phyloP scores from a whole-genome alignment of 2,797 vertebrate species.

The Glyptemys insculpta region DNA sequence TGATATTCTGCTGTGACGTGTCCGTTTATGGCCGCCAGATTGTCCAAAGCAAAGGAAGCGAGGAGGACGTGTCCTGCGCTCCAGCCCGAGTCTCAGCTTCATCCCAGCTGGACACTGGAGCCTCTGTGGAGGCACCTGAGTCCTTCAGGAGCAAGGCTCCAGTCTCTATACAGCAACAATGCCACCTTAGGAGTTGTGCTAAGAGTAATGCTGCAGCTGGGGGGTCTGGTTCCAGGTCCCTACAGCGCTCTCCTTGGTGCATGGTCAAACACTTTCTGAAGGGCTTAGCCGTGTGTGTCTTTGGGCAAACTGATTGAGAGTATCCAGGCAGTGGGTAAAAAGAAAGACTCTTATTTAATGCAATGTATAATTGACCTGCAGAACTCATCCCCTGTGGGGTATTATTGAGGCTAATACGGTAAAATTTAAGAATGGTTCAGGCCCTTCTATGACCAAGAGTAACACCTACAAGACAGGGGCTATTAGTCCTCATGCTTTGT shows the following conservation, averaged over 20 bases:
- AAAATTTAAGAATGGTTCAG: neutral
- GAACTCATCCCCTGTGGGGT: neutral
- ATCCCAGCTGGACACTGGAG: neutral
- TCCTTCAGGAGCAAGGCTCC: neutral
- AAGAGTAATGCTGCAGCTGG: neutral
- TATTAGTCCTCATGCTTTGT: neutral
- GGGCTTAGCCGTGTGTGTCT: constrained; percentile 38
- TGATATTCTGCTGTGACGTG: constrained; percentile 27
- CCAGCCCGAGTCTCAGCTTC: neutral
- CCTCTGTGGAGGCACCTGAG: neutral
- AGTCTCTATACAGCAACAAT: neutral
- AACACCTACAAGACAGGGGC: neutral
- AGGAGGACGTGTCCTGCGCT: neutral
- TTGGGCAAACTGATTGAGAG: neutral
- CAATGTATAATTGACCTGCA: neutral
- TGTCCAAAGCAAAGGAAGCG: neutral
- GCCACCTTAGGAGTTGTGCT: neutral
- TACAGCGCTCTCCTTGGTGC: neutral
- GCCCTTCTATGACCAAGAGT: neutral
- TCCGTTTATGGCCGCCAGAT: neutral
- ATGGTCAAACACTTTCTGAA: constrained; percentile 16
- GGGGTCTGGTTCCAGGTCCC: neutral
- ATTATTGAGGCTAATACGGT: neutral
- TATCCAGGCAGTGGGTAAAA: neutral
- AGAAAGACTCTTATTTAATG: neutral